Base-by-base conservation (phyloP, 2,113 vertebrate species). In the Zosterops borbonicus region DNA sequence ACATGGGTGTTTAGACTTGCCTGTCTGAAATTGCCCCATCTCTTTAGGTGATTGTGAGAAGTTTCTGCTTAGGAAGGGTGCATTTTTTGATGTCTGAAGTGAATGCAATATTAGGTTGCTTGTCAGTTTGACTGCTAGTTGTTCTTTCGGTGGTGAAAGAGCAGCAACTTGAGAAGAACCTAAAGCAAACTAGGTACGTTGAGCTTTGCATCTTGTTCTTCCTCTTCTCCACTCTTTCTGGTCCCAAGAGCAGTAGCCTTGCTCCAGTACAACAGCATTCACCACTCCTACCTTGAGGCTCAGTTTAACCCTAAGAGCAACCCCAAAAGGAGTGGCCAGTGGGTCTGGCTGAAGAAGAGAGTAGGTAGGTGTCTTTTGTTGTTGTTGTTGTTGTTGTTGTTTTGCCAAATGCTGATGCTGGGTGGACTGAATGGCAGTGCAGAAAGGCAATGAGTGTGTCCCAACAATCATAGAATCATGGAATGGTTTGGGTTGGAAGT, bases 201-300 rank as follows among this genome's bases (percentile, higher is more conserved):
- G 64, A 70, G 33, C 5, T 89, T 69, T 62, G 20, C 7, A 25
- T 35, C 50, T 83, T 90, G 29, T 41, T 86, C 27, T 75, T 92
- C 27, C 13, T 73, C 35, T 64, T 75, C 29, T 87, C 13, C 5
- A 12, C 11, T 53, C 24, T 44, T 83, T 53, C 27, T 78, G 31
- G 37, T 19, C 11, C 49, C 1, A 5, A 37, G n/a, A 87, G 20
- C 37, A 56, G 33, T 27, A 55, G 24, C 15, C 16, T 81, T 6
- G 1, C 14, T 84, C 37, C 31, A 58, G 55, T 58, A 42, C 28
- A 77, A 10, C 5, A 63, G 28, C 24, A 37, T 49, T 92, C 24
- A 8, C 11, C 0, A 0, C 14, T 83, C 4, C 35, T 27, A 29
- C 27, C 11, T 89, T 1, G 1, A 69, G 73, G 60, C 41, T 91